These are phyloP conservation scores for Sardinella longiceps DNA, from an alignment of 2,797 vertebrate species.

Conservation along the genomic window DNA sequence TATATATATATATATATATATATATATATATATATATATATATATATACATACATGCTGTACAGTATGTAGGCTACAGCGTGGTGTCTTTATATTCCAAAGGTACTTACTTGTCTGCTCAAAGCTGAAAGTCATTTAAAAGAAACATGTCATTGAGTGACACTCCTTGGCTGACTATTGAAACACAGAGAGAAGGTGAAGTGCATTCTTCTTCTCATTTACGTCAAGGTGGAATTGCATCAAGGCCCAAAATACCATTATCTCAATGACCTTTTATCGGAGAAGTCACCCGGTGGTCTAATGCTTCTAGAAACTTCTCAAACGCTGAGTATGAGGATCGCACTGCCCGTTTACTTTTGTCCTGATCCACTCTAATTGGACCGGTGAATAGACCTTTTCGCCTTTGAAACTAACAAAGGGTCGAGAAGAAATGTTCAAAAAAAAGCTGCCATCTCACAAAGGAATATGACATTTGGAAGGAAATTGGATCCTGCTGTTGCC, in stretches of 20 bases:
- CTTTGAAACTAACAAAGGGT: slow-evolving; percentile 31
- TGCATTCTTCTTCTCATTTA: slow-evolving; percentile 18
- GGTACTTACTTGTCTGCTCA: background rate
- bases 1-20: too few relatives aligned
- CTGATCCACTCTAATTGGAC: slow-evolving; percentile 48
- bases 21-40: too few relatives aligned
- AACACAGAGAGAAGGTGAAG: background rate
- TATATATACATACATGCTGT: too few relatives aligned
- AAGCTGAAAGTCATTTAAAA: background rate
- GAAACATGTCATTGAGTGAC: background rate
- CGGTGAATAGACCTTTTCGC: slow-evolving; percentile 36
- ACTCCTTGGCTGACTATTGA: background rate
- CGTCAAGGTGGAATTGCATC: background rate
- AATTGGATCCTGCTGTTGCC: slow-evolving; percentile 44
- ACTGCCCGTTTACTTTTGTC: slow-evolving; percentile 8
- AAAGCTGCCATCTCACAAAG: slow-evolving; percentile 34
- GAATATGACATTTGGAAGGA: slow-evolving; percentile 51
- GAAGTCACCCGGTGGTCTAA: background rate
- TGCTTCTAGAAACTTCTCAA: slow-evolving; percentile 20
- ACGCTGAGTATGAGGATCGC: background rate
- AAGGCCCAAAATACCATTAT: slow-evolving; percentile 13
- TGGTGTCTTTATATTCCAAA: background rate
- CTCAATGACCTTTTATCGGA: background rate
- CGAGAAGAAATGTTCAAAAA: slow-evolving; percentile 31
- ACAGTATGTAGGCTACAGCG: background rate